A percentile compares a stretch with the other conserved stretches of the same genome.
These are phyloP conservation scores for Centroberyx gerrardi DNA, from an alignment of 2,797 vertebrate species.

Conservation along the genomic window DNA sequence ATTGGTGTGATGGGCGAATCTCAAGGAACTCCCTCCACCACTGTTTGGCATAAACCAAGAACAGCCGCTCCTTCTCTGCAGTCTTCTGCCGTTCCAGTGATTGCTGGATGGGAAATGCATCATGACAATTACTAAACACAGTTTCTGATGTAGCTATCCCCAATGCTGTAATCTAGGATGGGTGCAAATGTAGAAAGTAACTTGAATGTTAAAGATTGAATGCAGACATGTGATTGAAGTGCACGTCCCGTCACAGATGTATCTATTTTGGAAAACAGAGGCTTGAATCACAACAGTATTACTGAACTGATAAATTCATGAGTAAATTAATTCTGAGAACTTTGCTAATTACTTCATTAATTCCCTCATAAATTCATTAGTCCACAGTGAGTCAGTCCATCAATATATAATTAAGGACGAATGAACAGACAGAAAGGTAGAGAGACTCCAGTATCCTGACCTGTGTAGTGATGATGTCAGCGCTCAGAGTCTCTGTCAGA, in stretches of 20 bases:
- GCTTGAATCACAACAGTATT: too few relatives aligned
- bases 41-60: slow-evolving; percentile 97
- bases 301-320: too few relatives aligned
- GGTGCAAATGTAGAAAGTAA: not conserved
- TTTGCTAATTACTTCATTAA: slow-evolving; percentile 13
- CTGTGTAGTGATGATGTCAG: slow-evolving; percentile 93
- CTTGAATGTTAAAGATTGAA: not conserved
- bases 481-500: slow-evolving; percentile 87
- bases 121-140: slow-evolving; percentile 6
- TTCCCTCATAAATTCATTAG: not conserved
- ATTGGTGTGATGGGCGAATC: slow-evolving; percentile 92
- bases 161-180: not conserved
- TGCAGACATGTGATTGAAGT: too few relatives aligned
- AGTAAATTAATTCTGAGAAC: slow-evolving; percentile 8
- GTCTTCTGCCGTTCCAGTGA: slow-evolving; percentile 93
- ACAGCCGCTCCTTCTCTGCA: slow-evolving; percentile 95
- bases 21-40: slow-evolving; percentile 99
- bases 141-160: not conserved
- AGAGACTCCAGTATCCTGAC: slow-evolving; percentile 74
- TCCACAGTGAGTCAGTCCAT: not conserved
- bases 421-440: not conserved
- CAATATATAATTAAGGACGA: slow-evolving; percentile 38
- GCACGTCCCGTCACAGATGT: too few relatives aligned
- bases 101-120: slow-evolving; percentile 84
- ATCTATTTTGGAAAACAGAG: too few relatives aligned